phyloP scores from a whole-genome alignment of 2,797 vertebrate species.

The Coccyzus lansbergi region DNA sequence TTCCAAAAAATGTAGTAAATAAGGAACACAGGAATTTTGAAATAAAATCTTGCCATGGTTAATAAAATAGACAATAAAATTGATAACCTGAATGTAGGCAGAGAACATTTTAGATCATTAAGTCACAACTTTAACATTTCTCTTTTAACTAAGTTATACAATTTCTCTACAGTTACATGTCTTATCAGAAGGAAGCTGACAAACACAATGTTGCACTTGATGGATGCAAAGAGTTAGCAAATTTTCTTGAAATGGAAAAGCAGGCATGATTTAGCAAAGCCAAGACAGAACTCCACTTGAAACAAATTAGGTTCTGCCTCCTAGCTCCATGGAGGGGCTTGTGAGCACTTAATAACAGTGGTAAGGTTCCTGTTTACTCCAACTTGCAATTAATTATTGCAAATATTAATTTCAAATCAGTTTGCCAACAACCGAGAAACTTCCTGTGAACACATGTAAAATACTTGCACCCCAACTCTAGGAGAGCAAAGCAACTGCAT shows the following conservation, averaged over 20 bases:
- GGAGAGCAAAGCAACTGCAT: not conserved
- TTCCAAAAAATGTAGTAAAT: not conserved
- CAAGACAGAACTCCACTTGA: not conserved
- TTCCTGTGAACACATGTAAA: not conserved
- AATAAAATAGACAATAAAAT: not conserved
- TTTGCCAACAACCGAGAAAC: not conserved
- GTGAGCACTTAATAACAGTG: not conserved
- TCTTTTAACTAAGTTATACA: not conserved
- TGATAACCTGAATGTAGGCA: not conserved
- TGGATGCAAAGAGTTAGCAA: not conserved
- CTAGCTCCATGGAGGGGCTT: not conserved
- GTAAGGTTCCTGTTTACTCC: not conserved
- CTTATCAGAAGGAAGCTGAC: not conserved
- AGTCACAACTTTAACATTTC: not conserved
- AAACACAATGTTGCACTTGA: not conserved
- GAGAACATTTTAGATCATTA: not conserved
- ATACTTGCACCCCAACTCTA: not conserved
- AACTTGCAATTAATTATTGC: not conserved
- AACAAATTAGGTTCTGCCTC: not conserved
- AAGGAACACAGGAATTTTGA: not conserved
- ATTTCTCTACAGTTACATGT: not conserved
- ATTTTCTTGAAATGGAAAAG: not conserved
- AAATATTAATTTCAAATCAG: not conserved
- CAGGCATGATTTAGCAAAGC: not conserved
- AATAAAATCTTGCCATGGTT: not conserved